These are phyloP conservation scores for Drosophila ambigua DNA, from an alignment of 1,140 invertebrate genomes.

Conservation along the genomic window DNA sequence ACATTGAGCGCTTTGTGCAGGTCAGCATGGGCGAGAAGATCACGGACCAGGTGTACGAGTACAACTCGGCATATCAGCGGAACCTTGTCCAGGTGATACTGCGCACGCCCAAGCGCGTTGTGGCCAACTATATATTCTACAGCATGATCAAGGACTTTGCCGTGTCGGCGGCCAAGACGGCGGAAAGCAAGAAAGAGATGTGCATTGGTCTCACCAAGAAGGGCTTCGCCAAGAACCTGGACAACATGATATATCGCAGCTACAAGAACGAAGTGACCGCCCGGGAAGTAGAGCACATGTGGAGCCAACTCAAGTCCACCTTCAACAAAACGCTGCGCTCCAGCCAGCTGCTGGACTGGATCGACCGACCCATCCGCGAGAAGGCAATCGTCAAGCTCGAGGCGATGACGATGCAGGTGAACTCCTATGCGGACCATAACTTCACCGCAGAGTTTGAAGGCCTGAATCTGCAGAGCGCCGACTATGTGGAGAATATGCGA, in stretches of 20 bases:
- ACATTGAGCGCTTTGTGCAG: slow-evolving; percentile 41
- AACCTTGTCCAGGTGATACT: slow-evolving; percentile 53
- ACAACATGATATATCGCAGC: slow-evolving; percentile 70
- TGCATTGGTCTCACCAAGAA: slow-evolving; percentile 58
- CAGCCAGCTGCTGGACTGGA: slow-evolving; percentile 39
- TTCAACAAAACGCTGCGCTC: slow-evolving; percentile 52
- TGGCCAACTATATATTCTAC: slow-evolving; percentile 74
- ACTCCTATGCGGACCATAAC: slow-evolving; percentile 55
- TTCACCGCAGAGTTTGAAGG: slow-evolving; percentile 61
- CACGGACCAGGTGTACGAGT: slow-evolving; percentile 54
- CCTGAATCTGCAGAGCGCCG: slow-evolving; percentile 32
- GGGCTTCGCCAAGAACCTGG: slow-evolving; percentile 64
- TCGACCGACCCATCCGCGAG: slow-evolving; percentile 42
- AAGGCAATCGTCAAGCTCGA: slow-evolving; percentile 59
- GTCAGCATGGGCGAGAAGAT: slow-evolving; percentile 43
- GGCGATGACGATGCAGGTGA: slow-evolving; percentile 63
- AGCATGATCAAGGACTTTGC: slow-evolving; percentile 49
- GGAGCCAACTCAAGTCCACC: slow-evolving; percentile 57
- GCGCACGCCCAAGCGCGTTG: slow-evolving; percentile 34
- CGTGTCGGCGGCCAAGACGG: slow-evolving; percentile 10
- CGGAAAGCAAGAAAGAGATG: slow-evolving; percentile 1
- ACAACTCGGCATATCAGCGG: slow-evolving; percentile 41
- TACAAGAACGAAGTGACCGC: slow-evolving; percentile 54
- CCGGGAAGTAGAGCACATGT: slow-evolving; percentile 59
- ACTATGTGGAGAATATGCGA: slow-evolving; percentile 51